phyloP scores from a whole-genome alignment of 23 tunicate genomes.

The Trididemnum nubilum region DNA sequence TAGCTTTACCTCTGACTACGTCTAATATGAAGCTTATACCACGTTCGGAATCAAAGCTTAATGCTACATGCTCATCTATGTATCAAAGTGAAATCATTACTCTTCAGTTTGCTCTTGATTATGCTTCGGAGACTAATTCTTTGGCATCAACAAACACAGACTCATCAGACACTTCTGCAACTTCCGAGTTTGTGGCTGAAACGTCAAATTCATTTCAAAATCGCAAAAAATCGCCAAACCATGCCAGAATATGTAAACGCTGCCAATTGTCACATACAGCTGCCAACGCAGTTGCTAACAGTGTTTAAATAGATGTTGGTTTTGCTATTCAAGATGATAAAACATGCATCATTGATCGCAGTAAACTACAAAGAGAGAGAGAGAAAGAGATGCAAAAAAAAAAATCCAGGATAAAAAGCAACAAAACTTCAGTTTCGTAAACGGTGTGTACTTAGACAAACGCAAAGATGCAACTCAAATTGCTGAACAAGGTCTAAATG shows the following conservation, averaged over 20 bases:
- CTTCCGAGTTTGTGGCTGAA: not conserved
- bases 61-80: not conserved
- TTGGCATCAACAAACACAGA: conserved; percentile 8
- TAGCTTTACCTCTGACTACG: not conserved
- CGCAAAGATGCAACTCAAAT: conserved; percentile 37
- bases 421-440: conserved; percentile 27
- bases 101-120: not conserved
- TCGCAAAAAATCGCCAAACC: conserved; percentile 29
- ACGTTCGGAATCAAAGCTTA: not conserved
- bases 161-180: not conserved
- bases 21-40: not conserved
- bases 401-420: conserved; percentile 7
- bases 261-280: conserved; percentile 27
- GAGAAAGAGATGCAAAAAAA: not conserved
- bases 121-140: not conserved
- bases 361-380: conserved; percentile 35
- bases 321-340: not conserved
- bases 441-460: conserved; percentile 26
- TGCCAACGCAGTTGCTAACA: conserved; percentile 32
- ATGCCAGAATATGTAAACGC: conserved; percentile 28
- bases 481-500: conserved; percentile 11
- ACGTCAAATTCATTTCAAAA: conserved; percentile 9
- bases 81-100: not conserved
- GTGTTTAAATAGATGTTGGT: conserved; percentile 32
- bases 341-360: conserved; percentile 17